phyloP scores from a whole-genome alignment of 2,797 vertebrate genomes.

The Orestias chungarensis region DNA sequence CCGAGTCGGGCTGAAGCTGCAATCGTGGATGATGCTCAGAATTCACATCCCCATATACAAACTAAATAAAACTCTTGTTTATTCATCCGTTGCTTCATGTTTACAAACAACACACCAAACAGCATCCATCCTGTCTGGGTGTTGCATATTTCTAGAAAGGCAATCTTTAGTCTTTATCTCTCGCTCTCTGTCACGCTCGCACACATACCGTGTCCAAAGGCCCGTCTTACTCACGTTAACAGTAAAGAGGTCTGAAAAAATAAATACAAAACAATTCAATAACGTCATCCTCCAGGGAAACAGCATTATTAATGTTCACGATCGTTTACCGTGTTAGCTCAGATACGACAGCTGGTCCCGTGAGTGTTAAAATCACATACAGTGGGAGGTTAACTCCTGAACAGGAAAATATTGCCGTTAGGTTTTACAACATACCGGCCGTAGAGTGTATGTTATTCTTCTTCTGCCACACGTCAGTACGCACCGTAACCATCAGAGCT shows the following conservation, averaged over 20 bases:
- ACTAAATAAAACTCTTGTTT: constrained; percentile 48
- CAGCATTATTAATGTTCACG: constrained; percentile 14
- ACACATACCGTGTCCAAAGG: no score
- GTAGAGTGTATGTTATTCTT: constrained; percentile 20
- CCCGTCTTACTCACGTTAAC: constrained; percentile 29
- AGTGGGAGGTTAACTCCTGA: constrained; percentile 25
- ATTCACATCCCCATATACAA: background rate
- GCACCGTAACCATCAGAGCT: constrained; percentile 29
- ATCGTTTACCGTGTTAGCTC: constrained; percentile 20
- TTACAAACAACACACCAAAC: constrained; percentile 70
- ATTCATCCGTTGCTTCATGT: constrained; percentile 60
- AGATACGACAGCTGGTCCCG: constrained; percentile 60
- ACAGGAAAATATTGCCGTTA: constrained; percentile 35
- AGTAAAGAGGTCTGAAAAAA: constrained; percentile 34
- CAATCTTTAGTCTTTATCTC: constrained; percentile 36
- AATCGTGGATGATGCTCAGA: background rate
- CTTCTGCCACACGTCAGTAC: constrained; percentile 12
- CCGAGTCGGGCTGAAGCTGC: background rate
- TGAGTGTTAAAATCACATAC: constrained; percentile 37
- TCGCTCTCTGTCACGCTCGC: constrained; percentile 14
- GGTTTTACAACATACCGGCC: constrained; percentile 40
- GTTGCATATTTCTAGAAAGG: constrained; percentile 55
- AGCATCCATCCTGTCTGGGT: constrained; percentile 46
- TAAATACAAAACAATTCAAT: constrained; percentile 44
- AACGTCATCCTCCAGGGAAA: constrained; percentile 35